phyloP scores from a whole-genome alignment of 1,140 invertebrate species.

The Magallana gigas region DNA sequence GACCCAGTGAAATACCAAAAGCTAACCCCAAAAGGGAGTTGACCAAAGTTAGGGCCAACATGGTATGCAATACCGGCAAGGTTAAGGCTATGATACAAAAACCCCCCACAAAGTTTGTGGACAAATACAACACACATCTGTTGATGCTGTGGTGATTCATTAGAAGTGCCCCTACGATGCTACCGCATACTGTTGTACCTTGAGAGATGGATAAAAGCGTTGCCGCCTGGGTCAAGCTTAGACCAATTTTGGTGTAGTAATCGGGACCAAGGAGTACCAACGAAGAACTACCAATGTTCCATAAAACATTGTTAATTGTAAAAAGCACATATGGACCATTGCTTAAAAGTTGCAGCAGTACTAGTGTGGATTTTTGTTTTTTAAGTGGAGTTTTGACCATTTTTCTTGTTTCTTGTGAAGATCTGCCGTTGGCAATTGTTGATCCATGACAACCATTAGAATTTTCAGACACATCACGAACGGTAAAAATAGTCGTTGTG shows the following conservation, averaged over 20 bases:
- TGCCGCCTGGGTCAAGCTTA: conserved; percentile 60
- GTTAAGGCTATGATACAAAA: conserved; percentile 46
- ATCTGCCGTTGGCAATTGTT: neutral
- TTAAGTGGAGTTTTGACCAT: neutral
- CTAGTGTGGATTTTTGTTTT: neutral
- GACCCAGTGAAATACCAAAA: conserved; percentile 71
- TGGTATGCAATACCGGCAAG: conserved; percentile 56
- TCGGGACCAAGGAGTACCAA: conserved; percentile 67
- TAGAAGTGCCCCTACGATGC: conserved; percentile 68
- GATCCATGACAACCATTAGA: neutral
- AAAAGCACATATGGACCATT: conserved; percentile 69
- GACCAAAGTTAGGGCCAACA: conserved; percentile 45
- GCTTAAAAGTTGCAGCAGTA: neutral
- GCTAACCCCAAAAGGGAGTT: conserved; percentile 61
- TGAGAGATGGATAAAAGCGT: conserved; percentile 61
- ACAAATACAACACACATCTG: conserved; percentile 64
- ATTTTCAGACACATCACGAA: neutral
- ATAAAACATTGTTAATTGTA: conserved; percentile 71
- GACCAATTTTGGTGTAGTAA: conserved; percentile 62
- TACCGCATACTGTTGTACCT: conserved; percentile 65
- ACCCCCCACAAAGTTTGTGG: conserved; percentile 64
- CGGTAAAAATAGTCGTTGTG: neutral
- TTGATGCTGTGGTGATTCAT: conserved; percentile 64
- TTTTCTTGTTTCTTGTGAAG: neutral
- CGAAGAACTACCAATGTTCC: conserved; percentile 69